phyloP scores from a whole-genome alignment of 2,797 vertebrate species.

The Cyprinodon diabolis region DNA sequence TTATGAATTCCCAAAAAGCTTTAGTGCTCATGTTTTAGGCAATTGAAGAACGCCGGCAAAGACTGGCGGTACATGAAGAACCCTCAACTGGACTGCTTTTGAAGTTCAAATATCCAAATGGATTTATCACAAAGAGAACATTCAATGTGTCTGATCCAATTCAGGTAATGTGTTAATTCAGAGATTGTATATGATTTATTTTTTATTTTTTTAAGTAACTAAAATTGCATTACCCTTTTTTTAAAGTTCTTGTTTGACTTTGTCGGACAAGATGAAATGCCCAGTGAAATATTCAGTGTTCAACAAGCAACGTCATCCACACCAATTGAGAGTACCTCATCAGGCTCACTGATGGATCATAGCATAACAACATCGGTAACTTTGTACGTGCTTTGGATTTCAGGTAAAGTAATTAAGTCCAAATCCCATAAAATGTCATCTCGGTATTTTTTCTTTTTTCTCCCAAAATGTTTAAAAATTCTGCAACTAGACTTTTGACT shows the following conservation, averaged over 20 bases:
- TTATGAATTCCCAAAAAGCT: neutral
- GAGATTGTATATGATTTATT: neutral
- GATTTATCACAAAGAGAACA: neutral
- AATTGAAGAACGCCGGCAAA: neutral
- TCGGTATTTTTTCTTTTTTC: too few relatives aligned
- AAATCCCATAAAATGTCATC: neutral
- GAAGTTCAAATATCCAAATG: neutral
- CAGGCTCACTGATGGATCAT: too few relatives aligned
- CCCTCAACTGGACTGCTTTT: neutral
- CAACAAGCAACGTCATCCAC: neutral
- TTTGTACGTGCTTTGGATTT: neutral
- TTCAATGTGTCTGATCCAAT: neutral
- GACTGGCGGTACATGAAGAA: neutral
- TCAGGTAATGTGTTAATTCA: neutral
- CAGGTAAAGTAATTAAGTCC: neutral
- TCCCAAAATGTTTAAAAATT: too few relatives aligned
- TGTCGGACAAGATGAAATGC: constrained; percentile 1
- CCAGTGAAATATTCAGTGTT: neutral
- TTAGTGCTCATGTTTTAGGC: neutral
- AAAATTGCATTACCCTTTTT: neutral
- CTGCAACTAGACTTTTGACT: too few relatives aligned
- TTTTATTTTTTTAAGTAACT: neutral
- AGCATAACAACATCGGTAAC: neutral
- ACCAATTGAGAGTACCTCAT: neutral
- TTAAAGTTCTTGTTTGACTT: constrained; percentile 3